phyloP scores from a whole-genome alignment of 1,140 invertebrate genomes.

The Drosophila melanica region DNA sequence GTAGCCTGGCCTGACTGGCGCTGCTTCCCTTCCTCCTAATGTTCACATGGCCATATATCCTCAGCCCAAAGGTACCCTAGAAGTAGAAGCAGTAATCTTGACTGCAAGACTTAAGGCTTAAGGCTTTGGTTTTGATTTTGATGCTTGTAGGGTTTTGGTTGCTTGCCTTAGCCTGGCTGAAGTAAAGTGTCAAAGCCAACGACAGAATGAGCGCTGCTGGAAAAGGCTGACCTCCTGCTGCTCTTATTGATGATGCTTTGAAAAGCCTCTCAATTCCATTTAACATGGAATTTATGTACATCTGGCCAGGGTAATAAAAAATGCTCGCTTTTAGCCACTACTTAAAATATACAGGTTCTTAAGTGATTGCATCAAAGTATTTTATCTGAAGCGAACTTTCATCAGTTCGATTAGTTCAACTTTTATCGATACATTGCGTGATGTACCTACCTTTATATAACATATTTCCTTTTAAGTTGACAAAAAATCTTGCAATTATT shows the following conservation, averaged over 20 bases:
- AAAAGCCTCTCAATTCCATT: conserved; percentile 10
- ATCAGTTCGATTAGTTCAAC: neutral
- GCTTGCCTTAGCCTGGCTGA: conserved; percentile 14
- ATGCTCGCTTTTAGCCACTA: neutral
- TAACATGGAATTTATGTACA: conserved; percentile 20
- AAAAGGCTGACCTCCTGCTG: conserved; percentile 4
- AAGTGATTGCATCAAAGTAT: neutral
- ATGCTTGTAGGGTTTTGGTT: conserved; percentile 2
- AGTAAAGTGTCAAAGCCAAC: conserved; percentile 34
- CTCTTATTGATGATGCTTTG: neutral
- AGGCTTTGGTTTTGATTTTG: conserved; percentile 19
- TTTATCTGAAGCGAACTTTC: neutral
- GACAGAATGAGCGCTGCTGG: conserved; percentile 16
- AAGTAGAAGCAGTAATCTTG: conserved; percentile 16
- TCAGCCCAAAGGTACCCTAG: neutral
- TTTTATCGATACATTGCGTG: neutral
- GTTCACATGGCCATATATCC: conserved; percentile 5
- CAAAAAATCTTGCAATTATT: too few relatives aligned
- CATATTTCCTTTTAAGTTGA: too few relatives aligned
- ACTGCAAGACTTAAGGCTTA: conserved; percentile 31
- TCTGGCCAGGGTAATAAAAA: neutral
- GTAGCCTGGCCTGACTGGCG: conserved; percentile 33
- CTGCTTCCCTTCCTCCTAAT: neutral
- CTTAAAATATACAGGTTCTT: neutral
- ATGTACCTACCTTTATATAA: too few relatives aligned